Conservation (phyloP, 2,888 invertebrate species). For the Meteorus cinctellus region DNA sequence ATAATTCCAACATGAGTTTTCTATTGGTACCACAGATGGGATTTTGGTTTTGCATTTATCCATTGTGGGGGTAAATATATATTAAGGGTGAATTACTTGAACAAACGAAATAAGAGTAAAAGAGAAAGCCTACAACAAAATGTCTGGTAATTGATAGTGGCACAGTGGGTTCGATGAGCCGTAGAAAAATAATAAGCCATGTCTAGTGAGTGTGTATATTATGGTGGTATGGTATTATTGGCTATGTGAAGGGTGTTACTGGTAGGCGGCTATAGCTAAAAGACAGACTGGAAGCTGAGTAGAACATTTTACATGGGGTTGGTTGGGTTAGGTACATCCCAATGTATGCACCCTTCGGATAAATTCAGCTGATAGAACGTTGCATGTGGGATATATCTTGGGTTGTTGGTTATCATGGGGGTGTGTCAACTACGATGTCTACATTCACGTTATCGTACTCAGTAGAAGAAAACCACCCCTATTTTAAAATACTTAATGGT, state of each 20-base stretch:
- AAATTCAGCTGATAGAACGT: background rate
- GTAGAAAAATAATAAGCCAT: slow-evolving; percentile 73
- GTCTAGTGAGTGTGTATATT: slow-evolving; percentile 37
- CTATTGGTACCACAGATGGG: slow-evolving; percentile 64
- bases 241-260: slow-evolving; percentile 63
- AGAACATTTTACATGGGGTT: slow-evolving; percentile 12
- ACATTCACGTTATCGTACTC: slow-evolving; percentile 24
- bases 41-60: slow-evolving; percentile 69
- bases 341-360: slow-evolving; percentile 68
- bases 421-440: slow-evolving; percentile 34
- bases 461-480: slow-evolving; percentile 4
- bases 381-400: slow-evolving; percentile 28
- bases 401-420: background rate
- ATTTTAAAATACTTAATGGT: background rate
- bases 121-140: slow-evolving; percentile 55
- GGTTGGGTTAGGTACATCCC: slow-evolving; percentile 47
- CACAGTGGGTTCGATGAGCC: slow-evolving; percentile 71
- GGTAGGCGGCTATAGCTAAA: slow-evolving; percentile 22
- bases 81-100: slow-evolving; percentile 36
- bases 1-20: slow-evolving; percentile 16
- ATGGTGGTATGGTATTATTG: slow-evolving; percentile 64
- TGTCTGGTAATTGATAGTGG: slow-evolving; percentile 72
- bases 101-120: slow-evolving; percentile 13
- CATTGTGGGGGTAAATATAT: slow-evolving; percentile 58
- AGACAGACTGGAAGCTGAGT: slow-evolving; percentile 12